phyloP scores from a whole-genome alignment of 1,140 invertebrate species.

The Brachystomella parvula region DNA sequence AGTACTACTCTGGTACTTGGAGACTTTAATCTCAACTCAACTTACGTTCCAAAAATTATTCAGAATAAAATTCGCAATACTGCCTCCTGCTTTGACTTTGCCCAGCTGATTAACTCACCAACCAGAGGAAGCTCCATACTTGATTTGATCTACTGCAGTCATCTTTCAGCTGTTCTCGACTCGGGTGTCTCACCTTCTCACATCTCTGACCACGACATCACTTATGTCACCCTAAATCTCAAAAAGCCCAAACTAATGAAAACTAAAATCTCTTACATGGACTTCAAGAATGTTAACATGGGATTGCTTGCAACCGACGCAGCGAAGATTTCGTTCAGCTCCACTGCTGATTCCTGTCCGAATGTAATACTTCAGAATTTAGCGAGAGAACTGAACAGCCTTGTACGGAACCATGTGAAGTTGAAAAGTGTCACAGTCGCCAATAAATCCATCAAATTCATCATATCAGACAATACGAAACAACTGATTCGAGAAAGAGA shows the following conservation, averaged over 20 bases:
- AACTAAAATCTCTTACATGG: neutral
- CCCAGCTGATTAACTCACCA: neutral
- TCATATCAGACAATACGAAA: neutral
- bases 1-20: neutral
- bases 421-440: neutral
- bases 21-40: neutral
- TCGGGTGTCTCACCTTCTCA: neutral
- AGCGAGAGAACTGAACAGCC: neutral
- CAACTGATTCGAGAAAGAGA: neutral
- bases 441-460: neutral
- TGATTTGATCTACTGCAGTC: neutral
- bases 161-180: neutral
- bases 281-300: neutral
- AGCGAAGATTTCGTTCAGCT: neutral
- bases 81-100: neutral
- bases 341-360: neutral
- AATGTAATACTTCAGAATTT: neutral
- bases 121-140: neutral
- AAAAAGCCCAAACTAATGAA: neutral
- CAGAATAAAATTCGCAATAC: neutral
- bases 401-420: neutral
- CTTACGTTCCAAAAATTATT: neutral
- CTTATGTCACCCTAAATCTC: neutral
- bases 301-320: neutral
- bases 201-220: neutral